Evolutionary conservation across 2,888 invertebrate genomes (phyloP), one percentile per base, ranked within the genome.

Genomic region (Bombyx huttoni): DNA sequence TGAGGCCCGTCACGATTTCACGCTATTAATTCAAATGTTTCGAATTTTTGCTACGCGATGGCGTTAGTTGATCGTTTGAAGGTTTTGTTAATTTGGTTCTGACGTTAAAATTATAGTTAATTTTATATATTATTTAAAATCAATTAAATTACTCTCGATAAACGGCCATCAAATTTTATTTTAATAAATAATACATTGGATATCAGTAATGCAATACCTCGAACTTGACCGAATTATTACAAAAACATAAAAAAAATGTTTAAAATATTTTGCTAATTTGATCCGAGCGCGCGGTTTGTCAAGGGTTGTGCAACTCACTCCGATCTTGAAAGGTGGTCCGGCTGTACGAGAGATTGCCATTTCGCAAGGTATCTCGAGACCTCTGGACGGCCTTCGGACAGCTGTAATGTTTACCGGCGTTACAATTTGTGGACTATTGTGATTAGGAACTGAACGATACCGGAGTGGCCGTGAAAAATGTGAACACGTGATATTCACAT

Each of bases 321-420:
- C 60, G 60, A 60, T 57, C 59, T 68, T 64, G 64, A 58, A 64
- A 65, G 60, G 60, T 55, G 60, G 54, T 59, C 53, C 58, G 57
- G 62, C 52, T 59, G 62, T 65, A 78, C 71, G 70, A 61, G 78
- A 73, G 73, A 73, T 73, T 62, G 67, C 54, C 54, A 62, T 73
- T 72, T 72, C 54, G 73, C 70, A 75, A 79, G 61, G 60, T 67
- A 67, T 76, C 76, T 69, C 63, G 63, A 60, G 75, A 75, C 66
- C 67, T 70, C 68, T 68, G 55, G 57, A 59, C 57, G 65, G 57
- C 70, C 73, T 68, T 68, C 64, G 55, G 47, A 50, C 47, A 51
- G 54, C 52, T 61, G 58, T 67, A 68, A 67, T 65, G 54, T 65
- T 67, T 64, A 58, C 62, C 51, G 50, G 54, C 56, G 53, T 54